Base-by-base conservation (phyloP, 2,888 invertebrate species). In the Girardia tigrina region DNA sequence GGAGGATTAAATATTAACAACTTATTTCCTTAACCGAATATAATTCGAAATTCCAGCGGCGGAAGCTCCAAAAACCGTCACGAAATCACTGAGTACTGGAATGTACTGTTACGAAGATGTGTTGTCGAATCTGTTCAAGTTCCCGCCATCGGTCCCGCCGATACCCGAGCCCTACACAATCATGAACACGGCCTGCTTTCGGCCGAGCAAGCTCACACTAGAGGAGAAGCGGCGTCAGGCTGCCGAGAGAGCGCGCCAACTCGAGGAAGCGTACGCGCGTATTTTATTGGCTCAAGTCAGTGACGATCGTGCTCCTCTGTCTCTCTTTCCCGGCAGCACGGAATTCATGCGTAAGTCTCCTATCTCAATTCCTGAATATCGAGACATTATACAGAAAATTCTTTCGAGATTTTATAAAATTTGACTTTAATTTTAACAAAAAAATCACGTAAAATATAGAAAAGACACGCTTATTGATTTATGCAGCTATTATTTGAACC, bases 271-370 rank as follows among this genome's bases (percentile, higher is more conserved):
- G 23, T 56, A 56, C n/a, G 56, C 56, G n/a, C n/a, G 56, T 6
- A 56, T 56, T 20, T n/a, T 56, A n/a, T n/a, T 56, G 23, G 56
- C 56, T 56, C 56, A 56, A 56, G 56, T 56, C n/a, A 20, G 20
- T 20, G 56, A 56, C 23, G 56, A 56, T 8, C 4, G 56, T 20
- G 56, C 56, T 20, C 56, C 56, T 6, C n/a, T 56, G 56, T 56
- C 56, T 6, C n/a, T 56, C 6, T 56, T 56, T 56, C 56, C 56
- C n/a, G 56, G 56, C 23, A 56, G 56, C n/a, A 56, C 56, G 4
- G 56, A 56, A 56, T 56, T 56, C n/a, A 56, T 56, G 56, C 56
- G 56, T 56, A 56, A 56, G n/a, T n/a, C n/a, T n/a, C n/a, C n/a
- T n/a, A n/a, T n/a, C n/a, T n/a, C n/a, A n/a, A n/a, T n/a, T n/a